Base-by-base conservation (phyloP, 2,888 invertebrate genomes). In the Papilio protenor region DNA sequence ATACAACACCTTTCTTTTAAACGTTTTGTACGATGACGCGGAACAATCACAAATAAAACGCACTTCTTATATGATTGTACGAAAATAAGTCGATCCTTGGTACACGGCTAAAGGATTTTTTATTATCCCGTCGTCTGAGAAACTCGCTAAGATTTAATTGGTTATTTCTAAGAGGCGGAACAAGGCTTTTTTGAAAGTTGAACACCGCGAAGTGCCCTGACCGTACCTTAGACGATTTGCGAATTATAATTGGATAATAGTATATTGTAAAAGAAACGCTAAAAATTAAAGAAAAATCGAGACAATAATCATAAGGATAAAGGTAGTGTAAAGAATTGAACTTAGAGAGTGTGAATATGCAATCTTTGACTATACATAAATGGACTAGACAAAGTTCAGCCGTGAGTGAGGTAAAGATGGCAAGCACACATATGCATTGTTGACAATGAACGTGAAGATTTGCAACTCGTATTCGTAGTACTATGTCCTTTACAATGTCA, bases 401-500 rank as follows among this genome's bases (percentile, higher is more conserved):
- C 33, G 8, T 5, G 40, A 40, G 6, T 8, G 40, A 40, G 40
- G 6, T 40, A 40, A 40, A 40, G 40, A 40, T 40, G 40, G 1
- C 40, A 40, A 40, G 5, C 40, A 40, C 40, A 40, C 5, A 33
- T 33, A 5, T 8, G 40, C 8, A 40, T 40, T 40, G 40, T 52
- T 52, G 16, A 49, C 49, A 52, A 52, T 52, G 40, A 40, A 40
- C 40, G 40, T 40, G 8, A 40, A 40, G 40, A 40, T 40, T 8
- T 40, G 40, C 40, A 1, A 33, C 33, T 40, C 8, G 40, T 40
- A 40, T 16, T 16, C 6, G 4, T 52, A 23, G 21, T 23, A 12
- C 2, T 33, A 61, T 33, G 71, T 16, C 71, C 71, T 71, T 71
- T 49, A 49, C 71, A 71, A 71, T 71, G 71, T 71, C 71, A 71